Percentiles rank a stretch among this genome's conserved stretches.
phyloP scores from a whole-genome alignment of 2,113 vertebrate genomes.

The Anoura caudifer region DNA sequence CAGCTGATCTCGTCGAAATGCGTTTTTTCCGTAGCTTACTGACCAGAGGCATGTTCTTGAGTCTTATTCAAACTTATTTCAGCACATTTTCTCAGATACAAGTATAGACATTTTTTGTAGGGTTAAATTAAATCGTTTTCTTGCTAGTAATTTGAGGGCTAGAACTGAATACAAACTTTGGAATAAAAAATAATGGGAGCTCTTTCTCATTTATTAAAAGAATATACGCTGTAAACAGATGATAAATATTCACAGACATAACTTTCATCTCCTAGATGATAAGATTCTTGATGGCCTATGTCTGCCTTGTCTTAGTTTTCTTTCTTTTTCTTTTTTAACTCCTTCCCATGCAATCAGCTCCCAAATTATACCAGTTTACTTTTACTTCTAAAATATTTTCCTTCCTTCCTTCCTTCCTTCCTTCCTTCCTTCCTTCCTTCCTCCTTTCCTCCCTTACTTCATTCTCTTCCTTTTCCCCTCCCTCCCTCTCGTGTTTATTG shows the following conservation, averaged over 20 bases:
- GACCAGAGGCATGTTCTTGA: background rate
- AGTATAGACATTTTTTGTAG: background rate
- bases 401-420: background rate
- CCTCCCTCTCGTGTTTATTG: background rate
- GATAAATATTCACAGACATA: conserved; percentile 49
- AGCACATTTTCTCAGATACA: background rate
- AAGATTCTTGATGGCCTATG: background rate
- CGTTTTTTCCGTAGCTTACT: background rate
- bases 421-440: background rate
- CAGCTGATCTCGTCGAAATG: background rate
- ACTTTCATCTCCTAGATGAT: conserved; percentile 23
- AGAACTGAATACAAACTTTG: conserved; percentile 36
- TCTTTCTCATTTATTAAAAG: conserved; percentile 48
- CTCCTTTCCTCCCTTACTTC: background rate
- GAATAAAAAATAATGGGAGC: conserved; percentile 37
- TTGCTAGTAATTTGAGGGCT: background rate
- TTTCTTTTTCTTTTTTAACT: background rate
- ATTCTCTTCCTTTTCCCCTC: background rate
- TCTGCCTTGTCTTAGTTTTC: background rate
- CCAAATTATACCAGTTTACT: background rate
- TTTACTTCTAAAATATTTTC: background rate
- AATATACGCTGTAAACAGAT: background rate
- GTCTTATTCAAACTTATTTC: conserved; percentile 2
- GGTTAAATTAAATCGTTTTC: background rate
- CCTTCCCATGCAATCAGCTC: background rate